A percentile compares a stretch with the other conserved stretches of the same genome.
phyloP scores from a whole-genome alignment of 1,140 invertebrate species.

The Tigriopus japonicus region DNA sequence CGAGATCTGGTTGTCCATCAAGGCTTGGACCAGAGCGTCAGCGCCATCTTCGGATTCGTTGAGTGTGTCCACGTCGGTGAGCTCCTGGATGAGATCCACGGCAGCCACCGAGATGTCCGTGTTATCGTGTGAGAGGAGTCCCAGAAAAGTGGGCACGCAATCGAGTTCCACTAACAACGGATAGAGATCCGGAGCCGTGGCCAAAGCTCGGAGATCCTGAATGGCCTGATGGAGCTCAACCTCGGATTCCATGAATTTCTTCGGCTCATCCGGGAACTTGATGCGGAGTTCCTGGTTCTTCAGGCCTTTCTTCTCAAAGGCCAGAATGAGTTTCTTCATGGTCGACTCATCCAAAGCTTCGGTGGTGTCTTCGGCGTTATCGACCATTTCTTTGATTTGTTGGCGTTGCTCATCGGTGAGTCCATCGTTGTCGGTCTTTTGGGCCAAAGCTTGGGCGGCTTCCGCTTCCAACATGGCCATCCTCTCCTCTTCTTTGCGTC shows the following conservation, averaged over 20 bases:
- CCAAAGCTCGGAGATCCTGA: conserved; percentile 79
- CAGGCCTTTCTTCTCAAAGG: conserved; percentile 81
- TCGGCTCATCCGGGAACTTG: conserved; percentile 89
- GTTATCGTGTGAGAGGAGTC: conserved; percentile 88
- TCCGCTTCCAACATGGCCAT: background rate
- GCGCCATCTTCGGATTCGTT: conserved; percentile 48
- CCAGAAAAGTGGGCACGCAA: conserved; percentile 70
- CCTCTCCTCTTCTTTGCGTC: background rate
- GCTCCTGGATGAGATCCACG: conserved; percentile 59
- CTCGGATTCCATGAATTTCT: conserved; percentile 98
- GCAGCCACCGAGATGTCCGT: conserved; percentile 72
- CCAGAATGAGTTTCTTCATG: conserved; percentile 66
- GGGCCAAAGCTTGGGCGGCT: background rate
- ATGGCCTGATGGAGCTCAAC: conserved; percentile 78
- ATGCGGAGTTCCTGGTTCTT: conserved; percentile 97
- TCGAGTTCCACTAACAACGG: conserved; percentile 71
- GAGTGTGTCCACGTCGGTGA: conserved; percentile 87
- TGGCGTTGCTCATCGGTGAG: background rate
- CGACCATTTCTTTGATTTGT: background rate
- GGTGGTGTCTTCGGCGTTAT: background rate
- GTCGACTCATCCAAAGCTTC: conserved; percentile 65
- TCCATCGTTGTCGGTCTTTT: background rate
- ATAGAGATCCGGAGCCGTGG: conserved; percentile 89
- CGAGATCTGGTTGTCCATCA: conserved; percentile 19
- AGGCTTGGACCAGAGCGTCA: conserved; percentile 29